Evolutionary conservation across 1,140 invertebrate genomes (phyloP).

Genomic region (Magallana ariakensis): DNA sequence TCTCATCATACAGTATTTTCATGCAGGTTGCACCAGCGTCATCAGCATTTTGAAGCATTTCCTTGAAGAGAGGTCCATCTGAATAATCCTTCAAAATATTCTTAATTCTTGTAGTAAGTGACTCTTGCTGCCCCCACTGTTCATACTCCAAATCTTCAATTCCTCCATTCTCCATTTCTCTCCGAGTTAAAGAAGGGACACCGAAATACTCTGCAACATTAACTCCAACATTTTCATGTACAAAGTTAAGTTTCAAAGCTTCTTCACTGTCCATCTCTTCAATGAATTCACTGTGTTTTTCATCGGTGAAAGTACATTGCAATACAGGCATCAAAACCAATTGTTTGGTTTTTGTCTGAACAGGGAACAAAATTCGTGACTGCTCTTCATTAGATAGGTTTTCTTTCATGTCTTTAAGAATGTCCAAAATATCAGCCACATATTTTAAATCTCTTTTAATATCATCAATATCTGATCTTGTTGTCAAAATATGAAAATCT

Average conservation of each 20-base stretch:
- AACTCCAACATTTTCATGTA: not conserved
- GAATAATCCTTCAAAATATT: conserved; percentile 60
- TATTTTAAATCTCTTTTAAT: not conserved
- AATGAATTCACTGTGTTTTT: not conserved
- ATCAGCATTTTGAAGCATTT: conserved; percentile 80
- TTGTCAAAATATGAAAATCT: not conserved
- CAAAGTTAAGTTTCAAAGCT: not conserved
- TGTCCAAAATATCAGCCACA: not conserved
- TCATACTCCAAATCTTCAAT: conserved; percentile 23
- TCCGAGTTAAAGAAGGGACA: conserved; percentile 14
- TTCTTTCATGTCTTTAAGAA: not conserved
- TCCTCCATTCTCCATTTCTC: conserved; percentile 4
- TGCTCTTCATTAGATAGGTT: not conserved
- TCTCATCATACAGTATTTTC: conserved; percentile 73
- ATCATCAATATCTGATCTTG: not conserved
- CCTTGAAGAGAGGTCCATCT: conserved; percentile 72
- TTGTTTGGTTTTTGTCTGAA: conserved; percentile 17
- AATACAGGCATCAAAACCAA: not conserved
- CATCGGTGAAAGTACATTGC: conserved; percentile 7
- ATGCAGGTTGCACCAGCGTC: conserved; percentile 75
- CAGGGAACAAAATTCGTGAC: not conserved
- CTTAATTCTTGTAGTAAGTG: conserved; percentile 45
- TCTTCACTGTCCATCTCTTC: not conserved
- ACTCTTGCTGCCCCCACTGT: conserved; percentile 43
- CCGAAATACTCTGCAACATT: conserved; percentile 29